A percentile compares a stretch with the other conserved stretches of the same genome.
These are phyloP conservation scores for Rhynchomys soricoides DNA, from an alignment of 2,113 vertebrate species.

Conservation along the genomic window DNA sequence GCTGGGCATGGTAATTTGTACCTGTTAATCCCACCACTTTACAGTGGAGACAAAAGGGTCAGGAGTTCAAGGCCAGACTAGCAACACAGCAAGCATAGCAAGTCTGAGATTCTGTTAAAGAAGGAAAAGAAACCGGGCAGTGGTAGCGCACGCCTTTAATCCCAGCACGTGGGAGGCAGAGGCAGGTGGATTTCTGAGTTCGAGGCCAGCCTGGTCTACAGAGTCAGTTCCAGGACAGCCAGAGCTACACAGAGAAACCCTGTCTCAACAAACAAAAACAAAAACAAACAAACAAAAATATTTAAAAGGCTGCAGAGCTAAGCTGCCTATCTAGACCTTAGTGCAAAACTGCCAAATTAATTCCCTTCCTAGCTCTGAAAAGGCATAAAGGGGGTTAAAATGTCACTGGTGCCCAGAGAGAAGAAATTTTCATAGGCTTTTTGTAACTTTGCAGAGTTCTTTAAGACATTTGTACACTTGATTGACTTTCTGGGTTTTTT, in stretches of 20 bases:
- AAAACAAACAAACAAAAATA: background rate
- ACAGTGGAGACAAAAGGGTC: background rate
- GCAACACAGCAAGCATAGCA: no score
- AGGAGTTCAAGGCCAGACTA: background rate
- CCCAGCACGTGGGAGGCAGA: no score
- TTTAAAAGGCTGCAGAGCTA: background rate
- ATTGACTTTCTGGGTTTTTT: background rate
- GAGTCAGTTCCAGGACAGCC: background rate
- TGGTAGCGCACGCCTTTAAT: no score
- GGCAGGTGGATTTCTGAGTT: no score
- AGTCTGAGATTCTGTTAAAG: no score
- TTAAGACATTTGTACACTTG: background rate
- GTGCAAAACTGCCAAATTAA: conserved; percentile 92
- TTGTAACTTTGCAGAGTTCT: conserved; percentile 86
- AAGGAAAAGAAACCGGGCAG: no score
- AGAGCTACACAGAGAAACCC: background rate
- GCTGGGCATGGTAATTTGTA: background rate
- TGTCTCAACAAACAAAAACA: background rate
- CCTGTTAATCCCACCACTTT: background rate
- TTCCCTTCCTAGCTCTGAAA: conserved; percentile 92
- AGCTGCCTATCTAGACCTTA: conserved; percentile 79
- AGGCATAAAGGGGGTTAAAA: conserved; percentile 91
- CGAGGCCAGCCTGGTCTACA: background rate
- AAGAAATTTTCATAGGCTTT: conserved; percentile 95
- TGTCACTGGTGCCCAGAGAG: conserved; percentile 88